phyloP scores from a whole-genome alignment of 2,888 invertebrate species.

The Lasioglossum pauxillum region DNA sequence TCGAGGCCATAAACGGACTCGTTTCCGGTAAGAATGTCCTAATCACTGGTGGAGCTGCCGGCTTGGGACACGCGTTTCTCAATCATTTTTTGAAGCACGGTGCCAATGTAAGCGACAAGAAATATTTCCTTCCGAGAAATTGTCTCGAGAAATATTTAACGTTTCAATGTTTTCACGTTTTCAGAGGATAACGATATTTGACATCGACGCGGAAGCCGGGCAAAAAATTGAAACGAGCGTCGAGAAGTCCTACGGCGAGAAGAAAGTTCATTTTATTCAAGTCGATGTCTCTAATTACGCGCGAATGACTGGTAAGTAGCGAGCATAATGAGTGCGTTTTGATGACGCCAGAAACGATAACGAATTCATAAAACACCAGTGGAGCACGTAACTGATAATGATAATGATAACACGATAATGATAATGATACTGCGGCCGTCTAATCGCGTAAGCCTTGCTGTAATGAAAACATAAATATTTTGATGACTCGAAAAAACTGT shows the following conservation, averaged over 20 bases:
- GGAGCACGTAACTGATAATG: constrained; percentile 17
- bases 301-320: constrained; percentile 73
- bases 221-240: constrained; percentile 68
- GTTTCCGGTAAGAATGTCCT: constrained; percentile 79
- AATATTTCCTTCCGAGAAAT: neutral
- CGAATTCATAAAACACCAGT: constrained; percentile 3
- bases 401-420: neutral
- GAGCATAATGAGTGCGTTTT: neutral
- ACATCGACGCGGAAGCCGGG: constrained; percentile 73
- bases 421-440: neutral
- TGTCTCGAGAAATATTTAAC: neutral
- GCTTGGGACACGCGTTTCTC: constrained; percentile 79
- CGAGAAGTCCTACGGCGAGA: constrained; percentile 76
- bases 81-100: constrained; percentile 79
- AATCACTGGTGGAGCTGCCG: constrained; percentile 80
- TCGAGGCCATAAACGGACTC: constrained; percentile 77
- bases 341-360: neutral
- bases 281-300: constrained; percentile 76
- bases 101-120: constrained; percentile 73
- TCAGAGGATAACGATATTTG: constrained; percentile 78
- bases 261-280: constrained; percentile 75
- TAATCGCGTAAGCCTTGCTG: neutral
- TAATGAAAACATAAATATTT: constrained; percentile 48
- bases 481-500: neutral
- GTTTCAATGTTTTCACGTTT: constrained; percentile 43